Base-by-base conservation (phyloP, 2,113 vertebrate genomes). In the Barbus barbus region DNA sequence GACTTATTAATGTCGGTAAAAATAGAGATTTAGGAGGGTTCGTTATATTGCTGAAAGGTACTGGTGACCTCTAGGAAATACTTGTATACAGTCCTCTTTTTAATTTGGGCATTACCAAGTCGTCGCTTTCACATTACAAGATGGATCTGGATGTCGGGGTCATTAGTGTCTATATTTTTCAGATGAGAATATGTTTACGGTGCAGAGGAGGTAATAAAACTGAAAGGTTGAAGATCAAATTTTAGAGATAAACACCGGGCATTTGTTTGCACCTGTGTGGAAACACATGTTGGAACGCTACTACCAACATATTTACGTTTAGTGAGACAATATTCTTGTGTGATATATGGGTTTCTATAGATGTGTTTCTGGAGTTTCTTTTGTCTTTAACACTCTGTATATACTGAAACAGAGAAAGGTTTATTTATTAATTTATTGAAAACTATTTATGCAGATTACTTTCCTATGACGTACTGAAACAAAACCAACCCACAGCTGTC, bases 401-500 rank as follows among this genome's bases (percentile, higher is more conserved):
- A 87, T 84, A 69, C 67, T 71, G 82, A 48, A 82, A 85, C 81
- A 86, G 88, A 89, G 89, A 79, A 78, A 83, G 33, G 44, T 83
- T 76, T 89, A 83, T 76, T 93, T 90, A 90, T 91, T 92, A 91
- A 93, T 94, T 93, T 93, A 92, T 92, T 92, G 74, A 89, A 58
- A 65, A 72, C 82, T 90, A 88, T 90, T 89, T 89, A 88, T 88
- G 76, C 72, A 87, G 58, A 84, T 86, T 75, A 84, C 82, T 82
- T 88, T 88, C 83, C 73, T 63, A 41, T 74, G 51, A 74, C 53
- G 12, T 72, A 83, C 51, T 67, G 75, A 83, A 86, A 85, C 28
- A 24, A 78, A 84, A 78, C 18, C 56, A 86, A 79, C 56, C 81
- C 82, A 85, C 69, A 87, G 81, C 87, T 86, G 83, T 85, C 86